These are phyloP conservation scores for Australoheros facetus DNA, from an alignment of 2,797 vertebrate genomes.

Conservation along the genomic window DNA sequence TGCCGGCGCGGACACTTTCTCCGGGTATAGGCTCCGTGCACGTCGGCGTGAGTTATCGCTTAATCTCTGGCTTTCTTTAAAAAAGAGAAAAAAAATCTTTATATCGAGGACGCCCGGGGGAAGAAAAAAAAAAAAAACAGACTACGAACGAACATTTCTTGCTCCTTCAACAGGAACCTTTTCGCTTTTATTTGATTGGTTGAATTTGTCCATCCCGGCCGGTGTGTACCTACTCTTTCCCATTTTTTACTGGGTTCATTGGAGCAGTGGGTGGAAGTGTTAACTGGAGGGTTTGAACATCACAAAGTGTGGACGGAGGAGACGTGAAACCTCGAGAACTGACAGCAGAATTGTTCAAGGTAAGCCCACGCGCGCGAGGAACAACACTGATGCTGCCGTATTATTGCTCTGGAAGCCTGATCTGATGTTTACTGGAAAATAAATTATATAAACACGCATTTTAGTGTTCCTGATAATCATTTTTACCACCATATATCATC, in stretches of 20 bases:
- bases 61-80: not conserved
- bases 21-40: not conserved
- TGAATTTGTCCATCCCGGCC: not conserved
- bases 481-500: not conserved
- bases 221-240: not conserved
- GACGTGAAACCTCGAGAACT: not conserved
- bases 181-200: not conserved
- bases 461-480: not conserved
- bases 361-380: constrained; percentile 8
- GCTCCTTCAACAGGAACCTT: not conserved
- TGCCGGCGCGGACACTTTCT: not conserved
- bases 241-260: not conserved
- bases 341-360: constrained; percentile 3
- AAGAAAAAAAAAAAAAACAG: not conserved
- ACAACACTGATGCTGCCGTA: fast-evolving
- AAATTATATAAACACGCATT: not conserved
- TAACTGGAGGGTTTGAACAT: not conserved
- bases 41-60: not conserved
- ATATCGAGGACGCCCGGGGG: too few species aligned
- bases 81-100: not conserved
- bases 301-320: not conserved
- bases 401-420: not conserved
- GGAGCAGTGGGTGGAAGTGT: not conserved
- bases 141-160: not conserved
- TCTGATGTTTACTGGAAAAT: not conserved